These are phyloP conservation scores for Heteropelma amictum DNA, from an alignment of 2,888 invertebrate genomes.

Conservation along the genomic window DNA sequence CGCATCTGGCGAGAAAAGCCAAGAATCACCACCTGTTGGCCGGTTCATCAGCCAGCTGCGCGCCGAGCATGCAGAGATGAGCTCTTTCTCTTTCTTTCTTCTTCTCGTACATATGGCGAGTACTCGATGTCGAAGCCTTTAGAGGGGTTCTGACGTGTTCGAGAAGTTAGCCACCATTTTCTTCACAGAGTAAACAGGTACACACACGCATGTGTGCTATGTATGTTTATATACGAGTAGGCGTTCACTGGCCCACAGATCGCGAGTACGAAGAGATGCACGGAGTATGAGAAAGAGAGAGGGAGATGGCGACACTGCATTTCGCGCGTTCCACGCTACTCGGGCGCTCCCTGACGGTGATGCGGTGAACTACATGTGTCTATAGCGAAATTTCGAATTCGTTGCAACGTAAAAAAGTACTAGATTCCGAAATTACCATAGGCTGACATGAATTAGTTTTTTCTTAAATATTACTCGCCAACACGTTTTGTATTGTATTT, in stretches of 20 bases:
- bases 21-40: conserved; percentile 64
- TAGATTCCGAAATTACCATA: too few relatives aligned
- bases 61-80: conserved; percentile 28
- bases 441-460: too few relatives aligned
- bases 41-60: conserved; percentile 64
- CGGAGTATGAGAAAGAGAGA: background rate
- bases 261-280: conserved; percentile 1
- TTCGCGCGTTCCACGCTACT: background rate
- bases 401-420: too few relatives aligned
- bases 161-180: conserved; percentile 19
- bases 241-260: background rate
- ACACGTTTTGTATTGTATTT: too few relatives aligned
- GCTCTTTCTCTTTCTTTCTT: too few relatives aligned
- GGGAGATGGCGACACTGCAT: background rate
- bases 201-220: conserved; percentile 3
- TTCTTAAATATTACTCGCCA: too few relatives aligned
- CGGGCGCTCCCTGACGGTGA: background rate
- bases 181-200: conserved; percentile 50
- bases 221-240: conserved; percentile 1
- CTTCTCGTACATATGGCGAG: background rate
- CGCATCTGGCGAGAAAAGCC: conserved; percentile 64
- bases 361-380: background rate
- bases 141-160: conserved; percentile 13
- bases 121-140: background rate
- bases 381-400: too few relatives aligned